Conservation (phyloP, 1,140 invertebrate genomes). For the Acromyrmex heyeri region DNA sequence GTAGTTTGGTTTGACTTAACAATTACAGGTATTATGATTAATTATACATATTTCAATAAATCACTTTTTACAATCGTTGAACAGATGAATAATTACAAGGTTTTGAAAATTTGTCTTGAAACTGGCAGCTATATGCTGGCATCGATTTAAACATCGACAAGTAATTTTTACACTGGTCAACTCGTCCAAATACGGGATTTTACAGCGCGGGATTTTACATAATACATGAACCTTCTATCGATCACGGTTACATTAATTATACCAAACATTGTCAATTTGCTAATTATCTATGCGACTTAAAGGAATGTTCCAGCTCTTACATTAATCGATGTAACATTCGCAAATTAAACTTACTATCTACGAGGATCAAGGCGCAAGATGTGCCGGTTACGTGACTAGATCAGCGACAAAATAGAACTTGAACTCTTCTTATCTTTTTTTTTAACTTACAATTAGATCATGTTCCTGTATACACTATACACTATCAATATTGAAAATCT, state of each 20-base stretch:
- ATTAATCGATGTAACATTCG: constrained; percentile 10
- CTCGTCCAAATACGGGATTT: constrained; percentile 53
- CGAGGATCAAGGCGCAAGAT: neutral
- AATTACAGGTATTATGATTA: constrained; percentile 32
- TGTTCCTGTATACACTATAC: too few species aligned
- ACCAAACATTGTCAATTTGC: neutral
- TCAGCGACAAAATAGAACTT: constrained; percentile 46
- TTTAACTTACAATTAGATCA: neutral
- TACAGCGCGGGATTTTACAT: neutral
- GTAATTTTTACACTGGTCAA: constrained; percentile 65
- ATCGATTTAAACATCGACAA: constrained; percentile 10
- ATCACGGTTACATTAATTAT: neutral
- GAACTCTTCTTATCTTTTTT: neutral
- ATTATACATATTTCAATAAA: neutral
- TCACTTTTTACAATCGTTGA: constrained; percentile 6
- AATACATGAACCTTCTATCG: neutral
- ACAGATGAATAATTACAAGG: neutral
- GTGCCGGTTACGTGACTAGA: constrained; percentile 54
- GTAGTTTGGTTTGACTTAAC: constrained; percentile 15
- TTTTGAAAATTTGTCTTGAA: neutral
- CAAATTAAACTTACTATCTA: constrained; percentile 14
- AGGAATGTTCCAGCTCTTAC: neutral
- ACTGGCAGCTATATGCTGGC: neutral
- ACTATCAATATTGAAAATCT: too few species aligned
- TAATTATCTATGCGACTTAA: constrained; percentile 23